Conservation (phyloP, 1,140 invertebrate genomes). For the Trypoxylus dichotomus region DNA sequence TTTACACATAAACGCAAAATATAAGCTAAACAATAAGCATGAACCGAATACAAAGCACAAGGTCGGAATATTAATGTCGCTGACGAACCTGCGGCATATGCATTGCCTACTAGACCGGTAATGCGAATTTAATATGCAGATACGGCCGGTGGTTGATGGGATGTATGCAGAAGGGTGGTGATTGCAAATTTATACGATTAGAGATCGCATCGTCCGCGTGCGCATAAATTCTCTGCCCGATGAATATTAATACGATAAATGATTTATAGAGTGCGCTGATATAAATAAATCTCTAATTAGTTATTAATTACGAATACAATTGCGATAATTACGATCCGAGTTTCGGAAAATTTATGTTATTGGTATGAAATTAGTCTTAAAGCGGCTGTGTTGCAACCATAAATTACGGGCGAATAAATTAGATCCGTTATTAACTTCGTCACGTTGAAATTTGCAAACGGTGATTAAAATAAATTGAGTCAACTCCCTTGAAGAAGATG, state of each 20-base stretch:
- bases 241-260: neutral
- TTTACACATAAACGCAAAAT: neutral
- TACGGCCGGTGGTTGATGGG: neutral
- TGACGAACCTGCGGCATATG: neutral
- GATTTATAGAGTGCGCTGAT: neutral
- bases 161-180: neutral
- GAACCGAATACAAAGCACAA: neutral
- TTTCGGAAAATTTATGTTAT: neutral
- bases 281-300: neutral
- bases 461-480: no score
- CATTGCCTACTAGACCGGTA: neutral
- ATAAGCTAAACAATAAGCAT: neutral
- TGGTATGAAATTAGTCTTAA: neutral
- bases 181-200: neutral
- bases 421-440: neutral
- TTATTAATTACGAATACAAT: neutral
- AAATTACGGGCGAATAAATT: neutral
- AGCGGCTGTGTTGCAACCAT: neutral
- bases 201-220: neutral
- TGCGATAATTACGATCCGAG: neutral
- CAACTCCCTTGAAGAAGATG: no score
- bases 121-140: constrained; percentile 3
- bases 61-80: neutral
- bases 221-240: neutral
- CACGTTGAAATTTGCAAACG: no score